These are phyloP conservation scores for Cylindroiulus punctatus DNA, from an alignment of 2,888 invertebrate genomes.

Conservation along the genomic window DNA sequence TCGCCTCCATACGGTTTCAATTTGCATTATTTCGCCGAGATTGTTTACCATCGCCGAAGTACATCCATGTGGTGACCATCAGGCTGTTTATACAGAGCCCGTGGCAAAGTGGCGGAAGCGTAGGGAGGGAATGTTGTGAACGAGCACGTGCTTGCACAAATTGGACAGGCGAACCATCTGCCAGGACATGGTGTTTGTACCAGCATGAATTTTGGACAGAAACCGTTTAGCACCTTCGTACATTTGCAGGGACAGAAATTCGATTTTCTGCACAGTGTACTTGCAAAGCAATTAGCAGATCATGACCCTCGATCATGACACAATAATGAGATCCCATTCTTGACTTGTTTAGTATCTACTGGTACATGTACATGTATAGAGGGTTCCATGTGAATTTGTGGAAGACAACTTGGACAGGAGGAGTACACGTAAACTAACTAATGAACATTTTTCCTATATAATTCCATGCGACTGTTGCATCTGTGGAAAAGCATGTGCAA, in stretches of 20 bases:
- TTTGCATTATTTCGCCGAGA: background rate
- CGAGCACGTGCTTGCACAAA: background rate
- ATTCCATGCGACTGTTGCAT: too few relatives aligned
- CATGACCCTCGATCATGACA: background rate
- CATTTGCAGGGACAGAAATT: background rate
- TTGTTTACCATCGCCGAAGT: background rate
- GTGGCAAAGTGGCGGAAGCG: background rate
- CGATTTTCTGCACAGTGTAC: background rate
- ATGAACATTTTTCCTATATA: too few relatives aligned
- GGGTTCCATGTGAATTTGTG: too few relatives aligned
- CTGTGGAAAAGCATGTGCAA: too few relatives aligned
- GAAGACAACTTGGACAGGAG: too few relatives aligned
- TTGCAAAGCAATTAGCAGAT: background rate
- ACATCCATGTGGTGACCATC: slow-evolving; percentile 18
- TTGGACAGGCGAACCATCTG: slow-evolving; percentile 3
- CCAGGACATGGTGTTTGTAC: background rate
- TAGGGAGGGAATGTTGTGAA: background rate
- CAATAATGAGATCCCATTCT: background rate
- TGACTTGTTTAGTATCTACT: background rate
- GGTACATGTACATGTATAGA: too few relatives aligned
- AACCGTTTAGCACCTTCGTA: background rate
- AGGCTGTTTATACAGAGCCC: background rate
- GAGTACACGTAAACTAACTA: too few relatives aligned
- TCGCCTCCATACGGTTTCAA: background rate
- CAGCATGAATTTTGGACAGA: background rate